These are phyloP conservation scores for Phlogophora meticulosa DNA, from an alignment of 2,888 invertebrate genomes.

Conservation along the genomic window DNA sequence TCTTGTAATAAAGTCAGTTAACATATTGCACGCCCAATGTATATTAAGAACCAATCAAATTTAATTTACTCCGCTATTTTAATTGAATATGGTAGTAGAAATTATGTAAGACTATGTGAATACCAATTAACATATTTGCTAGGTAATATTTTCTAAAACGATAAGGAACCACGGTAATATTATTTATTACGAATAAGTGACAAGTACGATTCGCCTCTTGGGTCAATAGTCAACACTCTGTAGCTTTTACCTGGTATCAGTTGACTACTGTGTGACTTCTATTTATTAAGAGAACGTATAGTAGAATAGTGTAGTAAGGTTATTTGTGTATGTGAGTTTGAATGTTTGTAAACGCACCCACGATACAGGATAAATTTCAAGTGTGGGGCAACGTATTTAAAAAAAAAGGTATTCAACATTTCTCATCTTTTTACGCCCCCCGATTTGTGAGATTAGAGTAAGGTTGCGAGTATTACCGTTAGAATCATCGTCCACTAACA, in stretches of 20 bases:
- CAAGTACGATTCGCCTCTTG: neutral
- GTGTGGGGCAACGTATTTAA: too few species aligned
- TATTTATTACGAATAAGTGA: neutral
- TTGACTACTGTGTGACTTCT: neutral
- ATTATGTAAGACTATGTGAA: constrained; percentile 10
- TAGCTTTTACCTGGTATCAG: neutral
- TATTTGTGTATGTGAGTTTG: too few species aligned
- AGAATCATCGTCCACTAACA: too few species aligned
- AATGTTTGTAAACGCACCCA: too few species aligned
- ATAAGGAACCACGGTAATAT: neutral
- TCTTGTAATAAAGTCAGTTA: constrained; percentile 8
- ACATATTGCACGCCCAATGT: neutral
- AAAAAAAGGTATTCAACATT: too few species aligned
- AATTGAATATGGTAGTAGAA: neutral
- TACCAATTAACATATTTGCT: constrained; percentile 7
- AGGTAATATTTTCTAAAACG: neutral
- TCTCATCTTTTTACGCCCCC: too few species aligned
- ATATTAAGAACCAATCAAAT: constrained; percentile 14
- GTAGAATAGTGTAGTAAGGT: too few species aligned
- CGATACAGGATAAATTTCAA: too few species aligned
- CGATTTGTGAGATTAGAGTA: too few species aligned
- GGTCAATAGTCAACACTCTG: constrained; percentile 7
- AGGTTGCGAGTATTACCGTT: too few species aligned
- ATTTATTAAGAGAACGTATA: neutral
- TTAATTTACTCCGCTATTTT: constrained; percentile 3